phyloP scores from a whole-genome alignment of 2,888 invertebrate genomes.

The Hoplodrina ambigua region DNA sequence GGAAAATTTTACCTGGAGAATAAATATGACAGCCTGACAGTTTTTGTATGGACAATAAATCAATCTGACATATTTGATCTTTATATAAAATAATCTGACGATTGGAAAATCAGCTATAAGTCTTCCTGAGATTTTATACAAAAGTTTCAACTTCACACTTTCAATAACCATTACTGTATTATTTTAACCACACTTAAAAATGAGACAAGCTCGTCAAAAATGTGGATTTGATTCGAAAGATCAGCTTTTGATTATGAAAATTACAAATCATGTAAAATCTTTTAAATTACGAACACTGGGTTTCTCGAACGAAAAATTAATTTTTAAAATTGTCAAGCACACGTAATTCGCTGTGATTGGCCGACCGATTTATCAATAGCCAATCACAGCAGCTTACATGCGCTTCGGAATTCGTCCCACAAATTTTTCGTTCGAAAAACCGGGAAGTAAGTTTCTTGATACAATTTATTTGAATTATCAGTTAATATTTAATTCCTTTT shows the following conservation, averaged over 20 bases:
- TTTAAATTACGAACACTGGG: background rate
- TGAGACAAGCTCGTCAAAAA: too few relatives aligned
- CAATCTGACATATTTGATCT: too few relatives aligned
- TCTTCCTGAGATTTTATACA: background rate
- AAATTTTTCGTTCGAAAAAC: background rate
- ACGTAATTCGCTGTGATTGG: background rate
- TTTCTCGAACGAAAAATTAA: background rate
- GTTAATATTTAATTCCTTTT: background rate
- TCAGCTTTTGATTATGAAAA: background rate
- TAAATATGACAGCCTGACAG: too few relatives aligned
- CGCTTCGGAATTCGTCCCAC: background rate
- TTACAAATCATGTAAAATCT: constrained; percentile 7
- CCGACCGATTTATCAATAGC: background rate
- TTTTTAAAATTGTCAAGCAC: background rate
- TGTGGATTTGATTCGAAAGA: background rate
- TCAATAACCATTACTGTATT: background rate
- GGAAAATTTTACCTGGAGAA: too few relatives aligned
- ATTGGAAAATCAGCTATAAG: too few relatives aligned
- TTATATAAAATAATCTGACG: too few relatives aligned
- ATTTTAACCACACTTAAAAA: background rate
- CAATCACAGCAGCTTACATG: background rate
- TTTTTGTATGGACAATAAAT: too few relatives aligned
- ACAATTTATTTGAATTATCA: too few relatives aligned
- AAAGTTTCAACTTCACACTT: background rate
- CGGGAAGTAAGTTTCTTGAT: background rate